Evolutionary conservation across 1,140 invertebrate genomes (phyloP).

Genomic region (Anadara kagoshimensis): DNA sequence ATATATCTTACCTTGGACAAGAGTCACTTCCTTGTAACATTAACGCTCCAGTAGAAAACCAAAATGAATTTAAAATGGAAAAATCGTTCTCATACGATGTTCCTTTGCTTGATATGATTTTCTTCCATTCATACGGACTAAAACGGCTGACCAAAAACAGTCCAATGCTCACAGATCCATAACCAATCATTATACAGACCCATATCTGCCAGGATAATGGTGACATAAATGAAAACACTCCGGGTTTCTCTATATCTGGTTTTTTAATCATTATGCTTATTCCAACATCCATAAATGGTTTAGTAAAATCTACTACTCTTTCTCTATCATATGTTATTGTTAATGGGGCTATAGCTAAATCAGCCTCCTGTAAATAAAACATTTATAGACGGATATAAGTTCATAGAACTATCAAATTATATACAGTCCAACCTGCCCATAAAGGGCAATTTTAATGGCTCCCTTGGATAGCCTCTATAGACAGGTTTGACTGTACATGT

Average conservation of each 20-base stretch:
- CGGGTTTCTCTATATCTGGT: conserved; percentile 91
- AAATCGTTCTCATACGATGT: conserved; percentile 81
- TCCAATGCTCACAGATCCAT: conserved; percentile 95
- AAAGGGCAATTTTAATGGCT: no score
- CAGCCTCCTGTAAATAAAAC: conserved; percentile 65
- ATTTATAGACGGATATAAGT: no score
- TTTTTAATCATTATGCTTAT: conserved; percentile 91
- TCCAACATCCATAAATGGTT: conserved; percentile 73
- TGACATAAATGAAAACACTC: conserved; percentile 98
- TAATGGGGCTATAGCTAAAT: conserved; percentile 71
- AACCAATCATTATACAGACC: conserved; percentile 92
- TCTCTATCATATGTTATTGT: conserved; percentile 72
- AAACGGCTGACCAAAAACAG: conserved; percentile 91
- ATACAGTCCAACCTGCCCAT: no score
- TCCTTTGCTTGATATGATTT: conserved; percentile 81
- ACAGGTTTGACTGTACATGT: no score
- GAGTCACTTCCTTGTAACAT: conserved; percentile 98
- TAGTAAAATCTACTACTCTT: conserved; percentile 71
- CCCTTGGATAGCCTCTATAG: no score
- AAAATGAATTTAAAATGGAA: conserved; percentile 80
- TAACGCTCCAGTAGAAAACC: conserved; percentile 97
- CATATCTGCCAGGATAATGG: conserved; percentile 98
- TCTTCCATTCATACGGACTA: conserved; percentile 93
- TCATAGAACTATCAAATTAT: no score
- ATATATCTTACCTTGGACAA: conserved; percentile 60